Evolutionary conservation across 2,888 invertebrate genomes (phyloP).

Genomic region (Ganaspis brasiliensis): DNA sequence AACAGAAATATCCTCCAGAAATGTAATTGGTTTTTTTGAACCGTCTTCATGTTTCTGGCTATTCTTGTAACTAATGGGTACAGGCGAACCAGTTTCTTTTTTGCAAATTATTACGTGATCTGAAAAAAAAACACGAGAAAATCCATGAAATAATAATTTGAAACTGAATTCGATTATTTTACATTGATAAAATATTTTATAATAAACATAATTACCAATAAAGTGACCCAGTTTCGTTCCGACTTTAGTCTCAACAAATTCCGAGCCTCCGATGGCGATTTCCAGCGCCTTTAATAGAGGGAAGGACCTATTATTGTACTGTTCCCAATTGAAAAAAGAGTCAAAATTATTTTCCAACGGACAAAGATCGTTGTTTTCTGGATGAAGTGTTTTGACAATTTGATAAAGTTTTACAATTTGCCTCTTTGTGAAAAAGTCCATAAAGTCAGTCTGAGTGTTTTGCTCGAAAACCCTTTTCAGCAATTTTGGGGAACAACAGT

Average conservation of each 20-base stretch:
- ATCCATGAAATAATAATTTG: not conserved
- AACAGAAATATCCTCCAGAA: conserved; percentile 42
- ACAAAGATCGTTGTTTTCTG: conserved; percentile 79
- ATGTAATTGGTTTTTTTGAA: conserved; percentile 8
- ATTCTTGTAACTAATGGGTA: conserved; percentile 19
- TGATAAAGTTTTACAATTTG: conserved; percentile 82
- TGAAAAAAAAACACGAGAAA: conserved; percentile 70
- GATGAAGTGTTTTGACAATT: conserved; percentile 81
- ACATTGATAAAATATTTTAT: no score
- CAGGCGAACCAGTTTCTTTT: conserved; percentile 80
- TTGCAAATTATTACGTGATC: conserved; percentile 83
- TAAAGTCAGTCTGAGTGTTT: conserved; percentile 23
- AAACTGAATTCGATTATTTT: not conserved
- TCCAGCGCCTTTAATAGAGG: conserved; percentile 75
- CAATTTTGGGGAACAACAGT: conserved; percentile 83
- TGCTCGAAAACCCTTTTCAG: conserved; percentile 82
- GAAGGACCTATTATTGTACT: not conserved
- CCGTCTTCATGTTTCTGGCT: not conserved
- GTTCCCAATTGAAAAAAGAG: not conserved
- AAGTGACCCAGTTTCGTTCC: conserved; percentile 82
- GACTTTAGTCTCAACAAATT: conserved; percentile 82
- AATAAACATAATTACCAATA: conserved; percentile 83
- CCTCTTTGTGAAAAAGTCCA: conserved; percentile 30
- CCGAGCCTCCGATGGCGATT: conserved; percentile 83
- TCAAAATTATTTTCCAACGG: conserved; percentile 73